Base-by-base conservation (phyloP, 2,888 invertebrate species). In the Agapostemon virescens region DNA sequence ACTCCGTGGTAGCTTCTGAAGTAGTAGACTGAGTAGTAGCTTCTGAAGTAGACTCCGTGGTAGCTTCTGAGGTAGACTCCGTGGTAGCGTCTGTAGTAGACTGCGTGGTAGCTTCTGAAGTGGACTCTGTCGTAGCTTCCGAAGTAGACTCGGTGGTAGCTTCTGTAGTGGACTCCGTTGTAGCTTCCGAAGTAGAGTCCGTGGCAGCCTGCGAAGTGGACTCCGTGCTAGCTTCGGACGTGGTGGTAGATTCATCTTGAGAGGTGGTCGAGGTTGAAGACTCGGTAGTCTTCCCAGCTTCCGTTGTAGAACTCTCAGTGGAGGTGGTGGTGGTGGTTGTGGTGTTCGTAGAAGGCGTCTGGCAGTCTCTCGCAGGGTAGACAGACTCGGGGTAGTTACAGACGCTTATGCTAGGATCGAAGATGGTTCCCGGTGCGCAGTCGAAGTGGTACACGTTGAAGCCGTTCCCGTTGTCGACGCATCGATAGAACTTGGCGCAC, bases 361-460 rank as follows among this genome's bases (percentile, higher is more conserved):
- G 38, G 55, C 92, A 92, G 66, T 91, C 86, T 85, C 91, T 88
- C 0, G 88, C 93, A n/a, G 95, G 95, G 88, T 95, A 95, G 23
- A 95, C 95, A 11, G 95, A 95, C 78, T 95, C 94, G 84, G 95
- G 94, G 88, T 95, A 93, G 91, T 96, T 96, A 90, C 96, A 96
- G 3, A 95, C 95, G 83, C 94, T 94, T 69, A 95, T 90, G 68
- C 94, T 93, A 38, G 95, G 95, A 92, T 96, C 96, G 94, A 95
- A 96, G 84, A 96, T 95, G 1, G 96, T 96, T 42, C 96, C 96
- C 80, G 94, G 94, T 20, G 95, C 94, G 88, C 96, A 96, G 64
- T 94, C 94, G 89, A 96, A 96, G 88, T 95, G 93, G 89, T 94
- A 96, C 11, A 95, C 93, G 71, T 95, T 95, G 89, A 94, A 95